A percentile compares a stretch with the other conserved stretches of the same genome.
These are phyloP conservation scores for Polypedilum pembai DNA, from an alignment of 1,140 invertebrate species.

Conservation along the genomic window DNA sequence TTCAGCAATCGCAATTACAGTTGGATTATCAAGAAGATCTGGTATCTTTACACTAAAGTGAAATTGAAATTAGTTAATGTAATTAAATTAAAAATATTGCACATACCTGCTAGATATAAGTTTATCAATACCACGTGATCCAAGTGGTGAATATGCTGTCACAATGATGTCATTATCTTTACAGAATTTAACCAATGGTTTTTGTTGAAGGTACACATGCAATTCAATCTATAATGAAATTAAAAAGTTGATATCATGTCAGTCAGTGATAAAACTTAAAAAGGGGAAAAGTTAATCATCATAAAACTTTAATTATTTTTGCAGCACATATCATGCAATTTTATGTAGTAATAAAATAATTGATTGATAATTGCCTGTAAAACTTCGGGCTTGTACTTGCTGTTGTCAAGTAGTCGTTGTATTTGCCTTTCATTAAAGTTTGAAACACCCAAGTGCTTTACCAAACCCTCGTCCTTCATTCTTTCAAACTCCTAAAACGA, in stretches of 20 bases:
- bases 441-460: constrained; percentile 67
- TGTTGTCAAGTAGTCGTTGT: constrained; percentile 52
- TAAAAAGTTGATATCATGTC: no score
- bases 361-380: constrained; percentile 49
- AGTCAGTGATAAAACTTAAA: neutral
- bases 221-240: constrained; percentile 58
- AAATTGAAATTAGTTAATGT: neutral
- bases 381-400: constrained; percentile 59
- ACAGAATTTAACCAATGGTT: constrained; percentile 65
- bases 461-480: constrained; percentile 55
- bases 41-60: constrained; percentile 46
- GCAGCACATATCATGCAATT: neutral
- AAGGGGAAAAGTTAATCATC: constrained; percentile 28
- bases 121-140: constrained; percentile 55
- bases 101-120: constrained; percentile 44
- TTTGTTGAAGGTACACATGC: constrained; percentile 77
- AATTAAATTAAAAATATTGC: neutral
- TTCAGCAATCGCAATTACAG: constrained; percentile 59
- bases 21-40: constrained; percentile 59
- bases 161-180: constrained; percentile 60
- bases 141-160: constrained; percentile 77
- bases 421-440: constrained; percentile 71
- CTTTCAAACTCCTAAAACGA: constrained; percentile 63
- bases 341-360: no score
- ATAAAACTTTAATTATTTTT: constrained; percentile 34